These are phyloP conservation scores for Prunella fulvescens DNA, from an alignment of 2,113 vertebrate genomes.

Conservation along the genomic window DNA sequence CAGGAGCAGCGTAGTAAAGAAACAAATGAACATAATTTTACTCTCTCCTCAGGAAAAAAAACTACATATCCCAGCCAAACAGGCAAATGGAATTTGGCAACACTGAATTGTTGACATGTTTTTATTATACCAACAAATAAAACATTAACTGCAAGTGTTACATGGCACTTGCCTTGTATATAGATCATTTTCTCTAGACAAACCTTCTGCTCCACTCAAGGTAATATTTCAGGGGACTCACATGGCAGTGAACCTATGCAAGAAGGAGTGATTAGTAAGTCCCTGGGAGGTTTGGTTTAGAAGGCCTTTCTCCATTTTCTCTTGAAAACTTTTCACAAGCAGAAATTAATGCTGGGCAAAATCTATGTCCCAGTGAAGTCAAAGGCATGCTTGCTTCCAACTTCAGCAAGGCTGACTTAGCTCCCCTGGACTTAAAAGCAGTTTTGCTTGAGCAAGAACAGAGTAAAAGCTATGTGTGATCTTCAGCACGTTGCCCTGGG, in stretches of 20 bases:
- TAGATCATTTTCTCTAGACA: constrained; percentile 16
- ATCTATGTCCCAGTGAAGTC: not conserved
- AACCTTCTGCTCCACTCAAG: not conserved
- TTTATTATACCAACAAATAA: constrained; percentile 38
- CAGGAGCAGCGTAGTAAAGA: not conserved
- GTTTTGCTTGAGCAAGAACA: constrained; percentile 52
- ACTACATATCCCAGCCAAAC: not conserved
- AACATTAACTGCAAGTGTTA: not conserved
- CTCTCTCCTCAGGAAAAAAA: constrained; percentile 11
- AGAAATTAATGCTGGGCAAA: not conserved
- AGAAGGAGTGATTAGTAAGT: not conserved
- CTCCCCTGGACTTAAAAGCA: constrained; percentile 38
- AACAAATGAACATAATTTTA: constrained; percentile 5
- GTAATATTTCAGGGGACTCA: not conserved
- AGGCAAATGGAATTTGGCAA: constrained; percentile 17
- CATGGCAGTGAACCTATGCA: not conserved
- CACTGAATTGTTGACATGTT: not conserved
- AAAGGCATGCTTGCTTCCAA: not conserved
- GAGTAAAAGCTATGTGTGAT: constrained; percentile 47
- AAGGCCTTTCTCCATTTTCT: not conserved
- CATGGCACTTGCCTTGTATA: not conserved
- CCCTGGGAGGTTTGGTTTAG: not conserved
- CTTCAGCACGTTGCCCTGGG: constrained; percentile 36
- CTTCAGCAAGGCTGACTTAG: not conserved
- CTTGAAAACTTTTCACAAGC: not conserved